These are phyloP conservation scores for Fabriciana adippe DNA, from an alignment of 2,888 invertebrate species.

Conservation along the genomic window DNA sequence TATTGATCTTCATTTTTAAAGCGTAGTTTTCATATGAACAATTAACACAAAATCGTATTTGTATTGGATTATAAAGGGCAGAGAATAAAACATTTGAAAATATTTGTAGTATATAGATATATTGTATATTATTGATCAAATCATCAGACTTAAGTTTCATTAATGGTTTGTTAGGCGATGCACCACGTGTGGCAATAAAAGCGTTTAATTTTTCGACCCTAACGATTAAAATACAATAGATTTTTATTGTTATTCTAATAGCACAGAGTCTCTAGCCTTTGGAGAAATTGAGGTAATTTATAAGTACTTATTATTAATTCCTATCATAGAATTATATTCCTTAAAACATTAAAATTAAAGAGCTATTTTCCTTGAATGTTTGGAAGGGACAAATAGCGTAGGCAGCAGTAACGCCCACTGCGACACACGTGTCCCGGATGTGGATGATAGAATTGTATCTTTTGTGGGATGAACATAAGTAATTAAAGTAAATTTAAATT, in stretches of 20 bases:
- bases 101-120: no score
- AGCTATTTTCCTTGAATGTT: not conserved
- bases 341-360: not conserved
- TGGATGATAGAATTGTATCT: slow-evolving; percentile 39
- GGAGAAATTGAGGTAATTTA: slow-evolving; percentile 30
- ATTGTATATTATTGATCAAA: no score
- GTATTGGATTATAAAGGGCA: no score
- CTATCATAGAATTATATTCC: not conserved
- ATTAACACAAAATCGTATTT: no score
- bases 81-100: no score
- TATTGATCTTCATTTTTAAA: no score
- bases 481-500: slow-evolving; percentile 61
- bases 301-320: slow-evolving; percentile 15
- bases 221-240: slow-evolving; percentile 48
- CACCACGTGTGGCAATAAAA: no score
- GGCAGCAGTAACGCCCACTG: slow-evolving; percentile 44
- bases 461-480: slow-evolving; percentile 58
- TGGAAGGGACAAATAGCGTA: slow-evolving; percentile 30
- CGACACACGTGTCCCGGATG: slow-evolving; percentile 56
- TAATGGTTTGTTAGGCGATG: no score
- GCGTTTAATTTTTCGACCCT: not conserved
- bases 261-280: slow-evolving; percentile 29
- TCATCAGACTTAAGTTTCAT: not conserved
- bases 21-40: no score
- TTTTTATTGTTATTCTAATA: slow-evolving; percentile 24